phyloP scores from a whole-genome alignment of 2,888 invertebrate species.

The Brachypterus glaber region DNA sequence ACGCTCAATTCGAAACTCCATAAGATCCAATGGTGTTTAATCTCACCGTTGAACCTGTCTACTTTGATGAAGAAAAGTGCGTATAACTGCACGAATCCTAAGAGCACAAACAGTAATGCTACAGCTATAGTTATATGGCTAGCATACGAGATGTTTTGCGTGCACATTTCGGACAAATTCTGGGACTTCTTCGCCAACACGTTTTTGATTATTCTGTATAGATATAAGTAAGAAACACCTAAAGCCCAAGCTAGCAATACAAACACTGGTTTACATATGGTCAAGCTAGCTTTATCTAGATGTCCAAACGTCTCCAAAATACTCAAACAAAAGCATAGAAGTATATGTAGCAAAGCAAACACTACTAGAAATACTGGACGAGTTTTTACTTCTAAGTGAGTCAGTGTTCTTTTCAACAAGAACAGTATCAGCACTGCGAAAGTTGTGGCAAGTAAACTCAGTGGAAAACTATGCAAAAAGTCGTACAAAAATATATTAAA shows the following conservation, averaged over 20 bases:
- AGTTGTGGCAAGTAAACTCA: conserved; percentile 80
- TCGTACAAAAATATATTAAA: conserved; percentile 71
- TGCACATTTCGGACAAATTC: conserved; percentile 66
- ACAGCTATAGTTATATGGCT: conserved; percentile 84
- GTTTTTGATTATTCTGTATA: conserved; percentile 68
- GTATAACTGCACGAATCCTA: conserved; percentile 77
- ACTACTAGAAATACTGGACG: conserved; percentile 69
- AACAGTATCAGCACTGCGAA: conserved; percentile 82
- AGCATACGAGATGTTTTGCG: conserved; percentile 72
- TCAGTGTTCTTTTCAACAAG: conserved; percentile 67
- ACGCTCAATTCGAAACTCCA: conserved; percentile 86
- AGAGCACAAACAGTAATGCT: conserved; percentile 71
- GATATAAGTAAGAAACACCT: conserved; percentile 75
- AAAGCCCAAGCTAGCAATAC: conserved; percentile 75
- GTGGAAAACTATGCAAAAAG: conserved; percentile 73
- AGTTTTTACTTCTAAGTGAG: conserved; percentile 55
- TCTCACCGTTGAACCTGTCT: conserved; percentile 45
- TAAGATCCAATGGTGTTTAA: conserved; percentile 76
- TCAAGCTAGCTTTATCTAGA: conserved; percentile 42
- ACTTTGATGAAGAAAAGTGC: conserved; percentile 59
- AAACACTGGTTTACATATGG: conserved; percentile 78
- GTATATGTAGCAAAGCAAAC: conserved; percentile 68
- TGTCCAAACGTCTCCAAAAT: conserved; percentile 53
- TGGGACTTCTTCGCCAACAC: conserved; percentile 67
- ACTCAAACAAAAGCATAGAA: conserved; percentile 74